Percentiles rank a stretch among this genome's conserved stretches.
phyloP scores from a whole-genome alignment of 2,113 vertebrate species.

The Plotosus lineatus region DNA sequence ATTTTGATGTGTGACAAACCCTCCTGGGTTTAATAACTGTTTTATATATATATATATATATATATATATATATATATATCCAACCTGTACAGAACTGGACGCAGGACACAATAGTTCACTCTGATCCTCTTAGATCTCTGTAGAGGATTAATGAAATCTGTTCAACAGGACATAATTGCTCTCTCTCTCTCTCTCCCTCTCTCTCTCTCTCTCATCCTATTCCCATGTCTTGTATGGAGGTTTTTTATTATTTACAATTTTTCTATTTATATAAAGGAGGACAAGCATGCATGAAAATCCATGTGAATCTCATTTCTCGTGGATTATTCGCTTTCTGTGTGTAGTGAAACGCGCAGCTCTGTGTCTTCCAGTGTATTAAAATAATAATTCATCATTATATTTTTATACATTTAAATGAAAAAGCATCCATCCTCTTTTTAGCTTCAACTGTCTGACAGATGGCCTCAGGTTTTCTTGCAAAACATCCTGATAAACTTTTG shows the following conservation, averaged over 20 bases:
- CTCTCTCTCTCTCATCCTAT: neutral
- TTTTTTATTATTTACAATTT: neutral
- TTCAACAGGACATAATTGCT: constrained; percentile 14
- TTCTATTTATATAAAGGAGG: neutral
- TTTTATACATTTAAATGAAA: neutral
- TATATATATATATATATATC: neutral
- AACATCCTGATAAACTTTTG: too few relatives aligned
- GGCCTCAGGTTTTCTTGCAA: too few relatives aligned
- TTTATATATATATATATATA: neutral
- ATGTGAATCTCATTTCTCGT: neutral
- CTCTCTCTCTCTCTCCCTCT: neutral
- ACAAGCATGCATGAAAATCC: neutral
- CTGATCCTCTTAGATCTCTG: constrained; percentile 49
- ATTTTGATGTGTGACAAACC: neutral
- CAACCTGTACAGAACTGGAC: neutral
- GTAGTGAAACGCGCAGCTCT: neutral
- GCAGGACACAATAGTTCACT: constrained; percentile 26
- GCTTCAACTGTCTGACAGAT: too few relatives aligned
- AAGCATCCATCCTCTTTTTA: neutral
- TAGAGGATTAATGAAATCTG: constrained; percentile 43
- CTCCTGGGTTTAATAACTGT: constrained; percentile 2
- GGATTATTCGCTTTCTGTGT: neutral
- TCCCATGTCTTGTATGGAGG: neutral
- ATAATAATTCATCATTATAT: constrained; percentile 13
- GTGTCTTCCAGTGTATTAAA: constrained; percentile 3